Evolutionary conservation across 2,113 vertebrate genomes (phyloP), one percentile per base, ranked within the genome.

Genomic region (Colossoma macropomum): DNA sequence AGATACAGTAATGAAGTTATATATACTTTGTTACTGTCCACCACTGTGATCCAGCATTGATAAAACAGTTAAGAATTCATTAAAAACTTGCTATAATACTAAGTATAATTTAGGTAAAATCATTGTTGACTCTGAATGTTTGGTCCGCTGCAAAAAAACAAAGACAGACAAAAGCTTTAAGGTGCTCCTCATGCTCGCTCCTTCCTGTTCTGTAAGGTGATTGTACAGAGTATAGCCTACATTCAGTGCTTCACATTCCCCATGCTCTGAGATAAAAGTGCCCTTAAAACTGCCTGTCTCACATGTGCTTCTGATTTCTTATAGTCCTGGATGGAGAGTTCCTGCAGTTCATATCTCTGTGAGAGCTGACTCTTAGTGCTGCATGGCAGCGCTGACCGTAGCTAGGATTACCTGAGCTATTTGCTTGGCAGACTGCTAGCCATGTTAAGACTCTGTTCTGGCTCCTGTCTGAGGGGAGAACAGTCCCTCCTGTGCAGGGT

Each of bases 251-350:
- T 82, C 54, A 68, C 76, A 63, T 79, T 80, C 71, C 76, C 70
- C 63, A 41, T 63, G 73, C 28, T 34, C 48, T 70, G 71, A 79
- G 76, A 83, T 77, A 75, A 76, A 77, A 65, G 32, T 38, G 56
- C 65, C 23, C 62, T 56, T 86, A 81, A 86, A 87, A 60, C 60
- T 77, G 77, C 79, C 83, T 63, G 52, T 75, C n/a, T 77, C 66
- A 75, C 75, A 86, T 87, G 79, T 89, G 88, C 82, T 88, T 75
- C 73, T 81, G 34, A 87, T 87, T 89, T 87, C 32, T 32, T 16
- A 17, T 60, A 50, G 68, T 72, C 56, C 59, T 86, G 38, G 56
- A 70, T 81, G 56, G 21, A 84, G 69, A 63, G 23, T 70, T 76
- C 70, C 72, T 77, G 34, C 76, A 72, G 86, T 86, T 87, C 82